These are phyloP conservation scores for Aphidius colemani DNA, from an alignment of 2,888 invertebrate genomes.

Conservation along the genomic window DNA sequence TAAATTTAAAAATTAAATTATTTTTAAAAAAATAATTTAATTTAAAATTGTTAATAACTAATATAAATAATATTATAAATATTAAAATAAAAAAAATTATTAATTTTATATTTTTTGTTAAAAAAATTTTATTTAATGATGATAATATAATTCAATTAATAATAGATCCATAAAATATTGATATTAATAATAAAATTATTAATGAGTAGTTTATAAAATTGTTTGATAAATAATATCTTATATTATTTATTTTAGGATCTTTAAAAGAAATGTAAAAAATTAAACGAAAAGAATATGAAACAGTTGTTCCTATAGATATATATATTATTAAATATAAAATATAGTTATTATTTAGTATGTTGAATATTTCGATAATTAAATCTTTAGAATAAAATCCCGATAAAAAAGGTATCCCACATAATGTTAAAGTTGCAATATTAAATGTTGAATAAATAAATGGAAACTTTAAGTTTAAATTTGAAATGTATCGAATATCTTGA, in stretches of 20 bases:
- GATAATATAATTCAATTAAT: conserved; percentile 66
- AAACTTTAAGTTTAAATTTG: conserved; percentile 61
- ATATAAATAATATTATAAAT: conserved; percentile 52
- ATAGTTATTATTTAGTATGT: conserved; percentile 64
- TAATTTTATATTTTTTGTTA: conserved; percentile 63
- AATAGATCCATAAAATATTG: conserved; percentile 63
- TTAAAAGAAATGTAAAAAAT: conserved; percentile 64
- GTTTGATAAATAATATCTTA: conserved; percentile 63
- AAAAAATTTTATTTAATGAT: conserved; percentile 63
- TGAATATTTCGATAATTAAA: conserved; percentile 64
- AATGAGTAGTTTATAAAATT: conserved; percentile 62
- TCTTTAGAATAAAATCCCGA: conserved; percentile 39
- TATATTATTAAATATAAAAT: conserved; percentile 62
- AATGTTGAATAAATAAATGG: conserved; percentile 65
- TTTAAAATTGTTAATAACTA: conserved; percentile 52
- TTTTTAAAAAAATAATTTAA: conserved; percentile 43
- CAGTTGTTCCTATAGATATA: conserved; percentile 57
- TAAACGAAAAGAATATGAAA: conserved; percentile 66
- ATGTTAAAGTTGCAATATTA: conserved; percentile 66
- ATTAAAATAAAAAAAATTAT: conserved; percentile 45
- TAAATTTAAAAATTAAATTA: conserved; percentile 14
- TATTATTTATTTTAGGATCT: conserved; percentile 61
- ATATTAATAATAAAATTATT: conserved; percentile 61
- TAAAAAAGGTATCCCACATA: conserved; percentile 70
- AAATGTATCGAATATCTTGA: conserved; percentile 73